Conservation (phyloP, 1,140 invertebrate genomes). For the Zaprionus capensis region DNA sequence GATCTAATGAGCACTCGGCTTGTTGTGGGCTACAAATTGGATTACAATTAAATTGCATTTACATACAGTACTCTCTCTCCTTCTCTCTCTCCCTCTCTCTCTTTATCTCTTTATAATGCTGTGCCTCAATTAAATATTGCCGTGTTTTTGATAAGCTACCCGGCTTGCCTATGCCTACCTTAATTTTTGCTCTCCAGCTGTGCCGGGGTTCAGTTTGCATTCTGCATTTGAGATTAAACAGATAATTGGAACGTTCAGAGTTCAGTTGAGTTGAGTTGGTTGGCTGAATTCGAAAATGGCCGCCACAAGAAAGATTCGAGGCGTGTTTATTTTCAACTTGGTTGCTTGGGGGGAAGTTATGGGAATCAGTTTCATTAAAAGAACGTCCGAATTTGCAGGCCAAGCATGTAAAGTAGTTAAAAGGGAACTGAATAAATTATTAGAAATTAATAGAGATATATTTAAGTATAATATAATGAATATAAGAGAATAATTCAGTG, state of each 20-base stretch:
- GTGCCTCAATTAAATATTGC: constrained; percentile 66
- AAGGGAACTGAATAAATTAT: not conserved
- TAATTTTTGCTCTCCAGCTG: constrained; percentile 57
- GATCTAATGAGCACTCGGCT: constrained; percentile 63
- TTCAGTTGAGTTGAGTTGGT: not conserved
- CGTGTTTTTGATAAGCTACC: constrained; percentile 63
- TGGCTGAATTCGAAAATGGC: not conserved
- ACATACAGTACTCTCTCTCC: constrained; percentile 41
- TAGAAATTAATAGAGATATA: not conserved
- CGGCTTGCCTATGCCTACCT: constrained; percentile 7
- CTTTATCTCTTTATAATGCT: not conserved
- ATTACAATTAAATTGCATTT: constrained; percentile 83
- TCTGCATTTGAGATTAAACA: constrained; percentile 42
- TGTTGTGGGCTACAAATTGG: constrained; percentile 71
- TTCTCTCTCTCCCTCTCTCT: not conserved
- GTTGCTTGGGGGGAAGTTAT: not conserved
- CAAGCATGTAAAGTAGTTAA: not conserved
- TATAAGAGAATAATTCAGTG: no score
- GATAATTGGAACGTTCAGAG: constrained; percentile 47
- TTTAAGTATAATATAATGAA: not conserved
- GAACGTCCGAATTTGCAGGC: not conserved
- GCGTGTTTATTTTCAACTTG: not conserved
- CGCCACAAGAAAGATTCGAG: not conserved
- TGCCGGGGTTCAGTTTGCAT: constrained; percentile 27
- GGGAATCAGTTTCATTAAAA: not conserved